Conservation (phyloP, 2,888 invertebrate genomes). For the Caprella mutica region DNA sequence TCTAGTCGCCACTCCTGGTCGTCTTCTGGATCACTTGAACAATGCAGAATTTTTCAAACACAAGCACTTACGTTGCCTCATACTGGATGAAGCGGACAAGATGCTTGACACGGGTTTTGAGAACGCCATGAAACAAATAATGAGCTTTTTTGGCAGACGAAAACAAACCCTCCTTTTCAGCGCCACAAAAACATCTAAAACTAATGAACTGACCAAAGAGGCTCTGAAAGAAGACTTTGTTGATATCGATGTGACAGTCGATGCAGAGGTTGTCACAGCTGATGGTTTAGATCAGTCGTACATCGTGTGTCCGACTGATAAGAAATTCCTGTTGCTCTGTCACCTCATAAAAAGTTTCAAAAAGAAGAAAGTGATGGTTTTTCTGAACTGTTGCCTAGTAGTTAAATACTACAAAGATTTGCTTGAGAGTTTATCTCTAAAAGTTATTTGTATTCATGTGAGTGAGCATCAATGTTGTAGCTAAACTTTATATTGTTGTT, state of each 20-base stretch:
- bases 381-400: constrained; percentile 93
- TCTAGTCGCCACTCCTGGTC: constrained; percentile 88
- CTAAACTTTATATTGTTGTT: no score
- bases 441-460: constrained; percentile 92
- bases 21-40: constrained; percentile 85
- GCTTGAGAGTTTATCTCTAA: constrained; percentile 90
- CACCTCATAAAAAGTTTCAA: constrained; percentile 93
- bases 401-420: constrained; percentile 93
- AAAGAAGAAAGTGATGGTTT: constrained; percentile 89
- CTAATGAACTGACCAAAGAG: constrained; percentile 71
- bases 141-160: constrained; percentile 71
- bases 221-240: constrained; percentile 88
- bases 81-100: constrained; percentile 97
- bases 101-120: constrained; percentile 95
- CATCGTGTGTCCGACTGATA: constrained; percentile 88
- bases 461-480: constrained; percentile 43
- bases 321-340: constrained; percentile 84
- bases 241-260: constrained; percentile 88
- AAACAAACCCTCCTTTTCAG: constrained; percentile 96
- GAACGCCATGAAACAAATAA: constrained; percentile 89
- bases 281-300: constrained; percentile 57
- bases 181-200: constrained; percentile 87
- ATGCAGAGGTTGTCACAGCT: constrained; percentile 46
- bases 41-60: constrained; percentile 83
- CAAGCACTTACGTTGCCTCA: constrained; percentile 83